Percentiles rank a stretch among this genome's conserved stretches.
phyloP scores from a whole-genome alignment of 2,113 vertebrate genomes.

The Trogon surrucura region DNA sequence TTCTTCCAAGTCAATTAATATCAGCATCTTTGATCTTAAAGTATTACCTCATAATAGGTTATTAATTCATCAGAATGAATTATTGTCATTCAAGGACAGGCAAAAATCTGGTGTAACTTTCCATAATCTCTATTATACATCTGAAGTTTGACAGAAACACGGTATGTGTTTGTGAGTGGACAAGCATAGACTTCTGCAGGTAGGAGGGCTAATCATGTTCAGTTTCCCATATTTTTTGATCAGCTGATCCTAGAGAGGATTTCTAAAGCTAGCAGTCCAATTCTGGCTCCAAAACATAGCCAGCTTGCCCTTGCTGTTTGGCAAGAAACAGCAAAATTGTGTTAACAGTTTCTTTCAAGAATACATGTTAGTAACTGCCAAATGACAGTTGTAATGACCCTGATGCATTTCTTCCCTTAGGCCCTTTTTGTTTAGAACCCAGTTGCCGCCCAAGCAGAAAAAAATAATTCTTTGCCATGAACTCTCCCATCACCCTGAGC shows the following conservation, averaged over 20 bases:
- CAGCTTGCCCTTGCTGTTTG: conserved; percentile 13
- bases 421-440: conserved; percentile 53
- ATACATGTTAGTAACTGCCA: conserved; percentile 46
- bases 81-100: not conserved
- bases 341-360: conserved; percentile 64
- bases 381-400: conserved; percentile 63
- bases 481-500: not conserved
- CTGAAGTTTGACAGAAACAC: not conserved
- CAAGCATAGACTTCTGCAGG: not conserved
- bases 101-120: not conserved
- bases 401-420: conserved; percentile 33
- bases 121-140: not conserved
- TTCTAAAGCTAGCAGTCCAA: not conserved
- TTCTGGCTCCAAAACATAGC: not conserved
- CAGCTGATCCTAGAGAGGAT: conserved; percentile 14
- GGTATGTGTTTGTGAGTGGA: not conserved
- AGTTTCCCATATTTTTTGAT: not conserved
- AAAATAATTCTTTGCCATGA: conserved; percentile 8
- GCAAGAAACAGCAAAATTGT: conserved; percentile 49
- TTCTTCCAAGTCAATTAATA: not conserved
- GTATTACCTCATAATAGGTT: not conserved
- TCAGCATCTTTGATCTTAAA: not conserved
- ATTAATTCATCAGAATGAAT: not conserved
- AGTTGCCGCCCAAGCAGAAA: conserved; percentile 1
- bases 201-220: not conserved